Evolutionary conservation across 2,888 invertebrate genomes (phyloP), one percentile per base, ranked within the genome.

Genomic region (Pyrochroa serraticornis): DNA sequence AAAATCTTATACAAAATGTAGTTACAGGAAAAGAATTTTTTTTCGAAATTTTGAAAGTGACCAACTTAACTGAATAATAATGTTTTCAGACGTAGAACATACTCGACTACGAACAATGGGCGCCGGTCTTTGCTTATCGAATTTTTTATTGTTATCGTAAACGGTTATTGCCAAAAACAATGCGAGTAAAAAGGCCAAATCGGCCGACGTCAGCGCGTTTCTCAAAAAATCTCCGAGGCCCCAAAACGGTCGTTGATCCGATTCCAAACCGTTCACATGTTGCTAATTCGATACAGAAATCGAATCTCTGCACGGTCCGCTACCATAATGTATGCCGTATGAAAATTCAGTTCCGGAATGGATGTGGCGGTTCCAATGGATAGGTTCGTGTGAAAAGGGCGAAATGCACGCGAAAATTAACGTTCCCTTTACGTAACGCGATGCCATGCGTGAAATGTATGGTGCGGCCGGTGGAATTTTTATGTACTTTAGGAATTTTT

Each of bases 121-220:
- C 68, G 57, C 39, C 49, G 43, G 60, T 66, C 68, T 66, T 65
- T 64, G 55, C 61, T 55, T 58, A 56, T 55, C 58, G 63, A 57
- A 62, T 63, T 63, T 66, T 64, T 68, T 68, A 67, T 65, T 64
- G 68, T 68, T 22, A 22, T 22, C 5, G 22, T 22, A 22, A 22
- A 22, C 22, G 22, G 22, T 22, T 22, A 22, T 22, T 22, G 22
- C 22, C 22, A 5, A 22, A 22, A 22, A 22, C 22, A 22, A 22
- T 22, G 22, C 22, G 22, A 2, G 22, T 22, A 22, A 22, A 22
- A 22, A 22, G 5, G 22, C 22, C 3, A 22, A 22, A 22, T 22
- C 22, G n/a, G 22, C 22, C 22, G 3, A 22, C 22, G 22, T 22
- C 22, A 22, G 22, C 22, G 22, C 22, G 22, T 22, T 22, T 22